A percentile compares a stretch with the other conserved stretches of the same genome.
These are phyloP conservation scores for Aphodius sticticus DNA, from an alignment of 2,888 invertebrate genomes.

Conservation along the genomic window DNA sequence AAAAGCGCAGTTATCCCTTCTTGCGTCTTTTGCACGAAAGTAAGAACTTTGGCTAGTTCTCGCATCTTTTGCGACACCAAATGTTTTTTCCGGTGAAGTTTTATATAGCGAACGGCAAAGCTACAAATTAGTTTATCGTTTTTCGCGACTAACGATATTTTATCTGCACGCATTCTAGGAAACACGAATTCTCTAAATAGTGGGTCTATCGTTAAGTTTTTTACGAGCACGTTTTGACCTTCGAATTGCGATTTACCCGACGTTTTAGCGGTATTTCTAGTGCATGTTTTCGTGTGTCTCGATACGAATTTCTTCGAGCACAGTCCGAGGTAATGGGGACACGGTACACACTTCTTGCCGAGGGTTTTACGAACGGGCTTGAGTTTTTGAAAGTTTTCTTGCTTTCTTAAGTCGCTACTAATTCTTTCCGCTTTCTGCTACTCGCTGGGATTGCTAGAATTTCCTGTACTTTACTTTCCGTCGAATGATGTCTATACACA, in stretches of 20 bases:
- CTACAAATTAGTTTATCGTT: conserved; percentile 37
- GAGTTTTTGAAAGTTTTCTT: conserved; percentile 28
- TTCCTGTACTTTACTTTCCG: conserved; percentile 30
- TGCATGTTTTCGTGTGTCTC: conserved; percentile 22
- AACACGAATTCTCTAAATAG: conserved; percentile 34
- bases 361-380: conserved; percentile 25
- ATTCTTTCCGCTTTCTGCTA: conserved; percentile 23
- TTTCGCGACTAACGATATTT: conserved; percentile 37
- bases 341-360: conserved; percentile 6
- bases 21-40: conserved; percentile 36
- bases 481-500: conserved; percentile 26
- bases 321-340: conserved; percentile 25
- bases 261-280: not conserved
- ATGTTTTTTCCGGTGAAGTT: conserved; percentile 40
- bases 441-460: conserved; percentile 14
- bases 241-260: conserved; percentile 8
- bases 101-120: conserved; percentile 39
- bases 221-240: conserved; percentile 26
- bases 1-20: conserved; percentile 31
- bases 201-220: conserved; percentile 29
- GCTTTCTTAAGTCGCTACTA: conserved; percentile 20
- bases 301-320: conserved; percentile 27
- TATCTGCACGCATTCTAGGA: conserved; percentile 37
- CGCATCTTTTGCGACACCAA: conserved; percentile 42
- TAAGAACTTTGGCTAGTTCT: conserved; percentile 38